Base-by-base conservation (phyloP, 2,888 invertebrate species). In the Scaptomyza reducta region DNA sequence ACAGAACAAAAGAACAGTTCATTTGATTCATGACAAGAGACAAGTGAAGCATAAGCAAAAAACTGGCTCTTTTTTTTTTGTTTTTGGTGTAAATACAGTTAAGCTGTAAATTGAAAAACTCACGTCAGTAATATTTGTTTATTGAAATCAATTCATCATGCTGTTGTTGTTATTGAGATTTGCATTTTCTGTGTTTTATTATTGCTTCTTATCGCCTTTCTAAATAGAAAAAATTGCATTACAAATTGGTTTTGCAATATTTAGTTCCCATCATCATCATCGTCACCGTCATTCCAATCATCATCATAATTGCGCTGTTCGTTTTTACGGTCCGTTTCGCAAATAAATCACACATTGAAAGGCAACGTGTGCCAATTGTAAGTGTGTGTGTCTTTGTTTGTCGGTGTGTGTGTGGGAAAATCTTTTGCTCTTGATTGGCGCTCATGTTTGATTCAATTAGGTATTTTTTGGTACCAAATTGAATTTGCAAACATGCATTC, bases 391-490 rank as follows among this genome's bases (percentile, higher is more conserved):
- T 38, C 7, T 9, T 7, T 38, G 73, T 77, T 33, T 38, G 3
- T 14, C 1, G 14, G 38, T 38, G n/a, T 14, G n/a, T 38, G 38
- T 62, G 49, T 65, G 65, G 63, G 50, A 57, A 77, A 77, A 74
- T 70, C 60, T 61, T 74, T 71, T 66, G 55, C 60, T 67, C 73
- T 79, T 85, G 85, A 82, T 85, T 83, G 79, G 64, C 61, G 61
- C 55, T 77, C 71, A 59, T 50, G 68, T 70, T 78, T 74, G 69
- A 74, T 74, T 70, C 79, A 79, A 79, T 79, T 79, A 74, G 45
- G 41, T 54, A 65, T 66, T 38, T 70, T 68, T 78, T 66, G 78
- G 58, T 57, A 49, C 65, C 60, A 63, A 58, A 55, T 14, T 16
- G 11, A 29, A 46, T 58, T 46, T 60, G 65, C 70, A 62, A 57